Percentiles rank a stretch among this genome's conserved stretches.
phyloP scores from a whole-genome alignment of 2,888 invertebrate genomes.

The Altica lythri region DNA sequence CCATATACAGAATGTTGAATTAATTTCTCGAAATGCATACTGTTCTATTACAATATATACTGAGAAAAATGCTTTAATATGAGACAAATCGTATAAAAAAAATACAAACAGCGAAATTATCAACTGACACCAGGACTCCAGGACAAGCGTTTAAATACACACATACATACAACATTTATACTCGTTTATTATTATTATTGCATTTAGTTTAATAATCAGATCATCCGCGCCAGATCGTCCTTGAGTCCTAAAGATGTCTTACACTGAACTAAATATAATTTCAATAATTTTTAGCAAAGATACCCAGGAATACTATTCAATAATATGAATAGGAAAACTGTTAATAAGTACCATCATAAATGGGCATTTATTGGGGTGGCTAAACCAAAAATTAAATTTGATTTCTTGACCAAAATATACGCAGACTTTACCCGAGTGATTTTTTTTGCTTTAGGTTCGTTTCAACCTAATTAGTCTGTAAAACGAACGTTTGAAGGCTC shows the following conservation, averaged over 20 bases:
- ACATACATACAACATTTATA: conserved; percentile 42
- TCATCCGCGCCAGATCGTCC: conserved; percentile 53
- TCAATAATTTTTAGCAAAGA: no score
- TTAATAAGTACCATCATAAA: no score
- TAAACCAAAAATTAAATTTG: no score
- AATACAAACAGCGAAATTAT: conserved; percentile 40
- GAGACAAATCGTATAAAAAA: conserved; percentile 4
- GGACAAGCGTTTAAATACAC: conserved; percentile 56
- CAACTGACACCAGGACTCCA: conserved; percentile 50
- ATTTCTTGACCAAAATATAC: no score
- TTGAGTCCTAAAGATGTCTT: conserved; percentile 48
- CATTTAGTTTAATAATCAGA: no score
- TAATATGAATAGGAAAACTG: no score
- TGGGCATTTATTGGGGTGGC: no score
- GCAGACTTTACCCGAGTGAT: no score
- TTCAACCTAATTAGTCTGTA: no score
- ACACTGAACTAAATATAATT: conserved; percentile 19
- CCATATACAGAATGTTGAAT: conserved; percentile 4
- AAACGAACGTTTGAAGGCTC: no score
- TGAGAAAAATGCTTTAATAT: conserved; percentile 1
- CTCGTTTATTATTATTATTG: conserved; percentile 28
- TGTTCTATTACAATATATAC: neutral
- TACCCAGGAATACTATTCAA: no score
- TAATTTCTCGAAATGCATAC: neutral
- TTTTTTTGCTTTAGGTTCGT: no score